A percentile compares a stretch with the other conserved stretches of the same genome.
These are phyloP conservation scores for Chelon auratus DNA, from an alignment of 2,797 vertebrate species.

Conservation along the genomic window DNA sequence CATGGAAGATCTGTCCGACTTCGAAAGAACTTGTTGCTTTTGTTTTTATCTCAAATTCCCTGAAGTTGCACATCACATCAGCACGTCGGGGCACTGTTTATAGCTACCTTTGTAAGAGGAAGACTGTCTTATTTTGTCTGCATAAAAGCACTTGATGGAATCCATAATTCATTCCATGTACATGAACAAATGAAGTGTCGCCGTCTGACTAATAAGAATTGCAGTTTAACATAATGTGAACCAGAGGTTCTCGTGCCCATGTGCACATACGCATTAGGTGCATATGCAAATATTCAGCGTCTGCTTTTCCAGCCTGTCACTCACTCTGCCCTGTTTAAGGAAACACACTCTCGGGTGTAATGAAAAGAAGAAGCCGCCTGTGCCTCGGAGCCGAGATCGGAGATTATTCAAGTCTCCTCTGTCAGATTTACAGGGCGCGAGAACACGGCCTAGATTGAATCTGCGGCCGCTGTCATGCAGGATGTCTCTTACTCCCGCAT, in stretches of 20 bases:
- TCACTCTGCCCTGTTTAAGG: slow-evolving; percentile 39
- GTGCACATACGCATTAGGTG: background rate
- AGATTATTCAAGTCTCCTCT: slow-evolving; percentile 60
- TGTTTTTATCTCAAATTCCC: no score
- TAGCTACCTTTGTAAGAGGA: no score
- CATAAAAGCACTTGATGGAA: no score
- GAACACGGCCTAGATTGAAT: slow-evolving; percentile 63
- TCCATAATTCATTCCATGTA: background rate
- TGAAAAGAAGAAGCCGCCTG: slow-evolving; percentile 50
- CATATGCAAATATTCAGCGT: background rate
- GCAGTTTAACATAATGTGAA: background rate
- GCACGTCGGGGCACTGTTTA: no score
- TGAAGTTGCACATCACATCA: no score
- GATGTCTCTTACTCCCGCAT: slow-evolving; percentile 55
- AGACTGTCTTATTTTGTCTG: no score
- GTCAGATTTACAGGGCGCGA: slow-evolving; percentile 61
- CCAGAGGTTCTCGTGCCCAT: slow-evolving; percentile 9
- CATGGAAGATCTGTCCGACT: background rate
- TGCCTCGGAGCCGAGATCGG: slow-evolving; percentile 69
- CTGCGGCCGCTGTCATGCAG: slow-evolving; percentile 51
- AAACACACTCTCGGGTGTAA: slow-evolving; percentile 64
- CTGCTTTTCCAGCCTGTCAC: slow-evolving; percentile 31
- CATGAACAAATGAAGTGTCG: background rate
- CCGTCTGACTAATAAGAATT: background rate
- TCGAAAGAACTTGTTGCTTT: background rate